phyloP scores from a whole-genome alignment of 2,888 invertebrate species.

The Atrina japonica region DNA sequence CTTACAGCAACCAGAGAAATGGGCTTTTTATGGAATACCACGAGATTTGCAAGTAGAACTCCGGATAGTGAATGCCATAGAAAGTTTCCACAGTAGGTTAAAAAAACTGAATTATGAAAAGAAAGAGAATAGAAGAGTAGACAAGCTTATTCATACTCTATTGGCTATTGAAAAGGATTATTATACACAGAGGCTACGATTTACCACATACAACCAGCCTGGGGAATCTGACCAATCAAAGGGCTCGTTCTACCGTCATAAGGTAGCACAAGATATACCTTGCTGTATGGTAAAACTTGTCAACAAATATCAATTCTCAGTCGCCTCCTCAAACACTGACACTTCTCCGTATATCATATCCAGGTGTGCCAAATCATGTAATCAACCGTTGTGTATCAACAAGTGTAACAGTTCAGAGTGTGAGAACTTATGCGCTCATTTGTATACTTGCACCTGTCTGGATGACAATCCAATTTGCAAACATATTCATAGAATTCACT shows the following conservation, averaged over 20 bases:
- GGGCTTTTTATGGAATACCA: not conserved
- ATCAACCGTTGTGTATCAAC: not conserved
- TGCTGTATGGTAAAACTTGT: not conserved
- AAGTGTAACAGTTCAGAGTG: not conserved
- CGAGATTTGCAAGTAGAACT: not conserved
- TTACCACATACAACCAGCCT: not conserved
- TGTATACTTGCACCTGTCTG: conserved; percentile 6
- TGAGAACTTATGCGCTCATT: not conserved
- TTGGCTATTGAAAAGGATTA: conserved; percentile 8
- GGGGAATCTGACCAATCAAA: no score
- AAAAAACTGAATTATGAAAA: not conserved
- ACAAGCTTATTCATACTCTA: not conserved
- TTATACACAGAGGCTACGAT: not conserved
- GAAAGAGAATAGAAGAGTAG: conserved; percentile 1
- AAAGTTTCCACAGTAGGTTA: not conserved
- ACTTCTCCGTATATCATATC: not conserved
- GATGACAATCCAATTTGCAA: not conserved
- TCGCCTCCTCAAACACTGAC: not conserved
- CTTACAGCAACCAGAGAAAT: not conserved
- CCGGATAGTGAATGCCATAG: not conserved
- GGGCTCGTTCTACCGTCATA: not conserved
- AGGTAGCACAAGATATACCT: not conserved
- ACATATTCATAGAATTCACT: conserved; percentile 9
- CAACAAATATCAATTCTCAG: not conserved
- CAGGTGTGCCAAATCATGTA: not conserved